phyloP scores from a whole-genome alignment of 2,113 vertebrate species.

The Periophthalmodon schlosseri region DNA sequence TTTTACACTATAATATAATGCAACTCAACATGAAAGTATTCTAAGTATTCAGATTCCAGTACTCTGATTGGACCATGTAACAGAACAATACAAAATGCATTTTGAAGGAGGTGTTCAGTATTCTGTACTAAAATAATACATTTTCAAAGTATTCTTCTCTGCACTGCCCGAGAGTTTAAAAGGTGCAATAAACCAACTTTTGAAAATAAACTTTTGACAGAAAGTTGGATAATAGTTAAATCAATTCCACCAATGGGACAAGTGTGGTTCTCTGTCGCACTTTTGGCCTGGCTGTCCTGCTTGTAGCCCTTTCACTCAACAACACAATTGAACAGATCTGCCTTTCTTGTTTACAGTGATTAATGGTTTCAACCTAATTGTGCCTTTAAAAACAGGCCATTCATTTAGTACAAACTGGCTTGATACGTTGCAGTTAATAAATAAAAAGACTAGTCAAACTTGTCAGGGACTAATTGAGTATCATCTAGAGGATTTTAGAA shows the following conservation, averaged over 20 bases:
- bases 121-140: too few species aligned
- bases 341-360: conserved; percentile 46
- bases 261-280: conserved; percentile 64
- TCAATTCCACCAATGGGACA: conserved; percentile 64
- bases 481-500: conserved; percentile 9
- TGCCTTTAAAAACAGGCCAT: conserved; percentile 7
- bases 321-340: conserved; percentile 63
- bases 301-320: conserved; percentile 69
- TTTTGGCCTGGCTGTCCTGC: conserved; percentile 69
- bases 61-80: too few species aligned
- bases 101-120: too few species aligned
- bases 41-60: too few species aligned
- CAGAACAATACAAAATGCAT: too few species aligned
- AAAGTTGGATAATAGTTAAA: conserved; percentile 17
- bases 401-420: background rate
- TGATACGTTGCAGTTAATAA: conserved; percentile 7
- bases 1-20: too few species aligned
- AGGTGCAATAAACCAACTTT: conserved; percentile 6
- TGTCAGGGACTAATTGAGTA: conserved; percentile 16
- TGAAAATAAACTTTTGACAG: conserved; percentile 13
- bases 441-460: conserved; percentile 11
- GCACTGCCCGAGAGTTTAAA: conserved; percentile 6
- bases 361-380: conserved; percentile 29
- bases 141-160: too few species aligned
- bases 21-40: too few species aligned